Base-by-base conservation (phyloP, 2,888 invertebrate species). In the Alviniconcha strummeri region DNA sequence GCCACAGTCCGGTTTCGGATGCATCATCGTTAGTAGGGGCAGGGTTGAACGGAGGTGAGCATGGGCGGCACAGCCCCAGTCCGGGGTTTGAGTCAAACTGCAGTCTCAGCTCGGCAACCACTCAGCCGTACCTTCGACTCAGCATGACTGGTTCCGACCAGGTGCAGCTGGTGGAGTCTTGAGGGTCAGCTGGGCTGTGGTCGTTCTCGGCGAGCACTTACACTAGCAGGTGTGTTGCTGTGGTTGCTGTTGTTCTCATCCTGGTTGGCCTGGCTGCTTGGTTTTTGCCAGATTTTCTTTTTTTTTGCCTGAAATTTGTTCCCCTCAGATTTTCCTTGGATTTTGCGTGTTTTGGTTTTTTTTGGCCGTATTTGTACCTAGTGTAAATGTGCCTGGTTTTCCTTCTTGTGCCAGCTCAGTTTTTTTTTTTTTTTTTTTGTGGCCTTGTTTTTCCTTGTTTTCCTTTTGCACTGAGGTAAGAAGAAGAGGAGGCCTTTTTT, bases 101-200 rank as follows among this genome's bases (percentile, higher is more conserved):
- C 9, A 74, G 64, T 17, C 36, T 36, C 60, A 74, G 74, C n/a
- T 82, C 76, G n/a, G 57, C 76, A 55, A 72, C 81, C 17, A 57
- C 81, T 19, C 79, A 76, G 76, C 82, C 82, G 0, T 82, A 82
- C 60, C 82, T 67, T 36, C 82, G 82, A 8, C 76, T 82, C 55
- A 82, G 82, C 67, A 76, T 57, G 75, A 75, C 57, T 13, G 36
- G 75, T 17, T 76, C 75, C 6, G 82, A 82, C 76, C 82, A 82
- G 64, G 67, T 60, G 52, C 67, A 76, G 9, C 67, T 75, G 17
- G 55, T 76, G 8, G 55, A 57, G 64, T 36, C 74, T 13, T 79
- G 79, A 83, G 60, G 60, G 60, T 11, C 9, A 60, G 36, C 60
- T 60, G 60, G 60, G 60, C 9, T 60, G 60, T 60, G 60, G 60